A percentile compares a stretch with the other conserved stretches of the same genome.
These are phyloP conservation scores for Daktulosphaira vitifoliae DNA, from an alignment of 1,140 invertebrate genomes.

Conservation along the genomic window DNA sequence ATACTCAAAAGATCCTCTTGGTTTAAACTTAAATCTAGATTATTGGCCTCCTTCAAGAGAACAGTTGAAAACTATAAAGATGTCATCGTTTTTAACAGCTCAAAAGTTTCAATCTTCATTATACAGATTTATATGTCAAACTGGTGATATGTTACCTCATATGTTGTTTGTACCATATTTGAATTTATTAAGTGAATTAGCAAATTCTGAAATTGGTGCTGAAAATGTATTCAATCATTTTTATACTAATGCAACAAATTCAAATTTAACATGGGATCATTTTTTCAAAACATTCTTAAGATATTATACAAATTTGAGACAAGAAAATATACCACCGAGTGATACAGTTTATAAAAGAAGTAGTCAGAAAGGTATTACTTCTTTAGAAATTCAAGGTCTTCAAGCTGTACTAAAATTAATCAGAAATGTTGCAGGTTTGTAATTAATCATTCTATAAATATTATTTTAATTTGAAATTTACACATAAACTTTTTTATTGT, in stretches of 20 bases:
- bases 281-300: constrained; percentile 69
- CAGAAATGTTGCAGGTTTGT: constrained; percentile 56
- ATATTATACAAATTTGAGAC: constrained; percentile 52
- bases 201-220: constrained; percentile 61
- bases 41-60: constrained; percentile 69
- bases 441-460: constrained; percentile 23
- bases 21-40: constrained; percentile 62
- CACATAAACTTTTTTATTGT: background rate
- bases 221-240: constrained; percentile 78
- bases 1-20: constrained; percentile 64
- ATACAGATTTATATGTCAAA: constrained; percentile 82
- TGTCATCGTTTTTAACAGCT: constrained; percentile 40
- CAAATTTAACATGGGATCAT: constrained; percentile 62
- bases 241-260: constrained; percentile 50
- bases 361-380: constrained; percentile 59
- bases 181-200: constrained; percentile 74
- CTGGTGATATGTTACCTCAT: constrained; percentile 77
- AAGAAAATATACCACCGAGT: constrained; percentile 54
- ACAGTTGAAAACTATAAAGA: constrained; percentile 30
- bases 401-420: constrained; percentile 70
- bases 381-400: constrained; percentile 78
- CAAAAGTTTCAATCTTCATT: constrained; percentile 53
- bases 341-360: constrained; percentile 57
- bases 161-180: constrained; percentile 79
- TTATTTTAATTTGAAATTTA: background rate